Conservation (phyloP, 2,888 invertebrate species). For the Lithosia quadra region DNA sequence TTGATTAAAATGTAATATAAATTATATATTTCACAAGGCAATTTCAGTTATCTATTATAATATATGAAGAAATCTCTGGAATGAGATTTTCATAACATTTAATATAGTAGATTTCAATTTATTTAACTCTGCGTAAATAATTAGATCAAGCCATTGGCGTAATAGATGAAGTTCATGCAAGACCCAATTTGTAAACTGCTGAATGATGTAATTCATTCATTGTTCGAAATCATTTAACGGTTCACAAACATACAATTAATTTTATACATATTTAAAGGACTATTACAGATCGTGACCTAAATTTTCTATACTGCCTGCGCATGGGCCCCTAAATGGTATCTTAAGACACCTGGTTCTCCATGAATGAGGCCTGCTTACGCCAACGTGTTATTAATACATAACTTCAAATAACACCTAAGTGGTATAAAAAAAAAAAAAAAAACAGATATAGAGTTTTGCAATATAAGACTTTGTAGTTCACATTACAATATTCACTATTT, state of each 20-base stretch:
- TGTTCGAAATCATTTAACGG: too few relatives aligned
- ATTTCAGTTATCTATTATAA: constrained; percentile 45
- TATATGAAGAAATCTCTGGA: constrained; percentile 56
- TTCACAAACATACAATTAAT: too few relatives aligned
- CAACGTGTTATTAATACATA: not conserved
- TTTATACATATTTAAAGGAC: not conserved
- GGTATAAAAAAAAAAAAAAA: too few relatives aligned
- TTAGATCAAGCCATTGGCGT: constrained; percentile 5
- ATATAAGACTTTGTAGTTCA: constrained; percentile 22
- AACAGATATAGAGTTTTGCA: constrained; percentile 37
- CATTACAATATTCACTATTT: constrained; percentile 31
- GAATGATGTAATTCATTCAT: not conserved
- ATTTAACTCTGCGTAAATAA: constrained; percentile 41
- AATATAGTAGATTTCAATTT: constrained; percentile 47
- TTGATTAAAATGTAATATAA: constrained; percentile 41
- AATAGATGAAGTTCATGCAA: not conserved
- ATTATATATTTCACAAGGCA: constrained; percentile 51
- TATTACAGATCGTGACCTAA: not conserved
- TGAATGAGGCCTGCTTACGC: not conserved
- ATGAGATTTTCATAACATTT: constrained; percentile 58
- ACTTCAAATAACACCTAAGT: constrained; percentile 44
- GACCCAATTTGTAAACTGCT: too few relatives aligned
- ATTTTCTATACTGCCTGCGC: not conserved
- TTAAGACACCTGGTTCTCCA: not conserved
- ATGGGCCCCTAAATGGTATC: not conserved